Evolutionary conservation across 53 echinoderm and acorn worm species (phyloP), one percentile per base, ranked within the genome.

Genomic region (Luidia sarsii): DNA sequence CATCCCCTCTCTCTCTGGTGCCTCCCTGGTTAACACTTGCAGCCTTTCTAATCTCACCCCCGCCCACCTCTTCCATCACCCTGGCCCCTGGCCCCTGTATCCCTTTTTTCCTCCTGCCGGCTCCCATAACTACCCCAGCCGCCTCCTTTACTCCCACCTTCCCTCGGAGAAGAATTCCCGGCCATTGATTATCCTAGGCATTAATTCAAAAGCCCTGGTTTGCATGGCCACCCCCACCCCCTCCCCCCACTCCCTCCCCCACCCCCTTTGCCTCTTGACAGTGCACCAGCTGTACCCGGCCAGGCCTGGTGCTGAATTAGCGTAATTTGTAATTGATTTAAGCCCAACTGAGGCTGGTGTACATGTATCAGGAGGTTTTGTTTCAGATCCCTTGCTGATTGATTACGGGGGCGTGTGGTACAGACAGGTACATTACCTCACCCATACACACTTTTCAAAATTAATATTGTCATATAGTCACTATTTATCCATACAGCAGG

Each of bases 291-390:
- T 59, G 77, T 61, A 59, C 23, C 46, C 77, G 31, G 60, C 77
- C 77, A 77, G 60, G 61, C 77, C 77, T 60, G 60, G 61, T 61
- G 77, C 77, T 29, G 77, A 61, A 77, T 77, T 60, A 77, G 60
- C 61, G 77, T 77, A 77, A 77, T 77, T 43, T 77, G 23, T 77
- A 77, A 77, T 77, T 77, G 77, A 77, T 77, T 77, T 77, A 77
- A 60, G 77, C 61, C 77, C 45, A n/a, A n/a, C n/a, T n/a, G n/a
- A n/a, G n/a, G n/a, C n/a, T n/a, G n/a, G n/a, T n/a, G n/a, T n/a
- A n/a, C 46, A 23, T 61, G 70, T 32, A 23, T 20, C 27, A 18
- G 74, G 39, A 33, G 62, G 77, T 2, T 75, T 46, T 77, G 60
- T 77, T 77, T 77, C 39, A 29, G 57, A 39, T 23, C 32, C 18